Evolutionary conservation across 1,140 invertebrate genomes (phyloP).

Genomic region (Lasioglossum baleicum): DNA sequence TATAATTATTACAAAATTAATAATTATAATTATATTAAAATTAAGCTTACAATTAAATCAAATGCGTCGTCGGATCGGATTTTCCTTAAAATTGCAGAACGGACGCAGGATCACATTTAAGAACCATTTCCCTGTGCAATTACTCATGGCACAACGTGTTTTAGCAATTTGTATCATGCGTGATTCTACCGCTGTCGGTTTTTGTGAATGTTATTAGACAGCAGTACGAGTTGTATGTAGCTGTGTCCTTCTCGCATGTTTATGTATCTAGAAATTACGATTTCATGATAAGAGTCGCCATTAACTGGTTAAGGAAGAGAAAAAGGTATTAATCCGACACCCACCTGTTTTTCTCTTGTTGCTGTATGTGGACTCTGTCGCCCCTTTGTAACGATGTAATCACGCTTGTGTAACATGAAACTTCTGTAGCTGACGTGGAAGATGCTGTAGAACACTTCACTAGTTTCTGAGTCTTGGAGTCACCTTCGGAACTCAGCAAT

Average conservation of each 20-base stretch:
- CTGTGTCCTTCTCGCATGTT: conserved; percentile 74
- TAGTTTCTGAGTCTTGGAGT: conserved; percentile 63
- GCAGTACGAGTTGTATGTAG: conserved; percentile 70
- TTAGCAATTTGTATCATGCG: background rate
- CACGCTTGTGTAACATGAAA: conserved; percentile 72
- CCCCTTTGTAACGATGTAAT: conserved; percentile 66
- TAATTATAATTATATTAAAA: too few species aligned
- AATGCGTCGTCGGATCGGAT: background rate
- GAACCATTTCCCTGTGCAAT: background rate
- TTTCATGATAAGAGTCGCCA: background rate
- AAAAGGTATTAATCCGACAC: background rate
- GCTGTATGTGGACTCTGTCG: conserved; percentile 72
- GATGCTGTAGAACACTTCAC: conserved; percentile 70
- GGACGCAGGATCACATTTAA: background rate
- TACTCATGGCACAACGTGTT: conserved; percentile 16
- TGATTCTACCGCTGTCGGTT: conserved; percentile 3
- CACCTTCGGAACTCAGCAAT: conserved; percentile 69
- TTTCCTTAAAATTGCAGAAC: background rate
- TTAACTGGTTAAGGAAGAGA: too few species aligned
- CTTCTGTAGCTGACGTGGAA: conserved; percentile 61
- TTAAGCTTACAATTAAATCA: conserved; percentile 13
- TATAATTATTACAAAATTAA: background rate
- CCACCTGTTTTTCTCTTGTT: conserved; percentile 72
- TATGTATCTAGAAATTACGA: conserved; percentile 69
- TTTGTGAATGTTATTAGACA: conserved; percentile 61